These are phyloP conservation scores for Varroa destructor DNA, from an alignment of 1,140 invertebrate genomes.

Conservation along the genomic window DNA sequence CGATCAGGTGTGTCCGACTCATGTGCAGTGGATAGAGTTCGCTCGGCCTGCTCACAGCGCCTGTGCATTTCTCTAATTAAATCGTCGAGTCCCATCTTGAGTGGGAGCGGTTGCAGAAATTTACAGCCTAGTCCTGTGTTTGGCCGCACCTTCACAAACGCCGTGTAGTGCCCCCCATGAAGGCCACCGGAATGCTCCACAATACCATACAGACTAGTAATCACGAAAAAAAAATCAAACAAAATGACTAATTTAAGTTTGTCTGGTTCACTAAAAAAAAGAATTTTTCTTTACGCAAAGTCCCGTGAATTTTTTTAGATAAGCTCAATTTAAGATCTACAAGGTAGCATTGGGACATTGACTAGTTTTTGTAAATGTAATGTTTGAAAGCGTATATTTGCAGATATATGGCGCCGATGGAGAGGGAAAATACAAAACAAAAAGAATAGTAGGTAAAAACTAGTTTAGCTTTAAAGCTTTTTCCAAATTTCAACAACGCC, in stretches of 20 bases:
- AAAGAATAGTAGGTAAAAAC: too few relatives aligned
- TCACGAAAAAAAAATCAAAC: conserved; percentile 47
- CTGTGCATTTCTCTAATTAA: conserved; percentile 34
- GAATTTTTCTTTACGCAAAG: neutral
- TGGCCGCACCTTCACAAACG: conserved; percentile 54
- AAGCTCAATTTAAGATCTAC: too few relatives aligned
- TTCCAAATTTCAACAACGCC: too few relatives aligned
- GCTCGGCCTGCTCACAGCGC: conserved; percentile 17
- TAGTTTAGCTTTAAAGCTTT: too few relatives aligned
- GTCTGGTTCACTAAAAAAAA: neutral
- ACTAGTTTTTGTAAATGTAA: too few relatives aligned
- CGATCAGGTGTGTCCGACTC: conserved; percentile 32
- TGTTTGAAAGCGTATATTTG: too few relatives aligned
- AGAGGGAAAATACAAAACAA: too few relatives aligned
- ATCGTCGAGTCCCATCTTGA: conserved; percentile 36
- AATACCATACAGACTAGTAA: conserved; percentile 79
- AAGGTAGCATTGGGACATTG: too few relatives aligned
- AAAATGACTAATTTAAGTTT: neutral
- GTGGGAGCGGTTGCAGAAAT: conserved; percentile 38
- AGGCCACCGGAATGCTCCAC: conserved; percentile 84
- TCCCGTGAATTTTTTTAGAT: too few relatives aligned
- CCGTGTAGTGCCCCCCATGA: conserved; percentile 86
- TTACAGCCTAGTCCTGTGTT: conserved; percentile 36
- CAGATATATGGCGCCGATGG: too few relatives aligned
- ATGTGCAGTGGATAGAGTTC: conserved; percentile 28